Conservation (phyloP, 2,888 invertebrate species). For the Oxyscelio sp. region DNA sequence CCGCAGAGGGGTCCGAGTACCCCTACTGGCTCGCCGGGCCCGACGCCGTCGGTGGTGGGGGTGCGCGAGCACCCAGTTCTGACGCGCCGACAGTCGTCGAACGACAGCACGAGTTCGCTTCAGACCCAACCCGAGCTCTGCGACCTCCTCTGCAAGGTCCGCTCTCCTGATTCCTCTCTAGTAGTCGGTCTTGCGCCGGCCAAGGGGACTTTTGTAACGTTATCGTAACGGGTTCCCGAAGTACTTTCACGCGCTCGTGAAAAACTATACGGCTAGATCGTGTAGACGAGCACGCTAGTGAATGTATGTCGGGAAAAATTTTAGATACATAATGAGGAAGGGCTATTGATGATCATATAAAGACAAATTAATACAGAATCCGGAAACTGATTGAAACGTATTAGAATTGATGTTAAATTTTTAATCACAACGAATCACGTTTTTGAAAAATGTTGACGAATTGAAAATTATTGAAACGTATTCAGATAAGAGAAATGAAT, state of each 20-base stretch:
- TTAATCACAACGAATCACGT: no score
- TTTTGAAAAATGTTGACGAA: no score
- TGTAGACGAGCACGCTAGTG: background rate
- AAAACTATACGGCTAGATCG: background rate
- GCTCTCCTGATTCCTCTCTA: conserved; percentile 69
- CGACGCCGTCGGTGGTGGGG: conserved; percentile 87
- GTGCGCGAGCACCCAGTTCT: conserved; percentile 84
- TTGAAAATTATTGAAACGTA: no score
- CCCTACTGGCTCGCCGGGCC: conserved; percentile 79
- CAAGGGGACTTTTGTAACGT: background rate
- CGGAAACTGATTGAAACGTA: no score
- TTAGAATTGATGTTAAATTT: no score
- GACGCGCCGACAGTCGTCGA: conserved; percentile 81
- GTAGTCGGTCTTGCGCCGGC: background rate
- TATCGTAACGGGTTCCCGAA: background rate
- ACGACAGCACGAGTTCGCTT: conserved; percentile 88
- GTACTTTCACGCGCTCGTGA: background rate
- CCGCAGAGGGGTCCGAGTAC: conserved; percentile 75
- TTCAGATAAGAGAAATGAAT: no score
- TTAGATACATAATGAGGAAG: background rate
- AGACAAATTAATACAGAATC: no score
- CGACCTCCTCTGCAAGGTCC: conserved; percentile 90
- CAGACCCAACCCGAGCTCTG: conserved; percentile 89
- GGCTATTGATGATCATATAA: no score
- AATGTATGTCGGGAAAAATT: background rate